These are phyloP conservation scores for Baryphthengus martii DNA, from an alignment of 2,113 vertebrate genomes.

Conservation along the genomic window DNA sequence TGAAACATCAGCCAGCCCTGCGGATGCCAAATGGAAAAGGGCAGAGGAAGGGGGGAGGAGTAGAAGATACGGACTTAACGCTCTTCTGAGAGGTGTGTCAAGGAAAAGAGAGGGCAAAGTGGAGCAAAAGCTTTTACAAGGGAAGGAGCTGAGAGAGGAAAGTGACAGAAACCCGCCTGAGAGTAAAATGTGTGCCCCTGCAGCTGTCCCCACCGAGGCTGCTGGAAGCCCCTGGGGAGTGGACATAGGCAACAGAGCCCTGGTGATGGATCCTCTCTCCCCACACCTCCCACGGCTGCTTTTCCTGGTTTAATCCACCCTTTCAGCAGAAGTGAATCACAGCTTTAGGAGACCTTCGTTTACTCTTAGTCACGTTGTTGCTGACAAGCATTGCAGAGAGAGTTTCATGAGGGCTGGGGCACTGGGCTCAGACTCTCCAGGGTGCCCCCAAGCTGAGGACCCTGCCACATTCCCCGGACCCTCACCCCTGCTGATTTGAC, in stretches of 20 bases:
- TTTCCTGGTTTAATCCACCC: background rate
- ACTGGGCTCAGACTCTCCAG: background rate
- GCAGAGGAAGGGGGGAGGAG: background rate
- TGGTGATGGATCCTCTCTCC: background rate
- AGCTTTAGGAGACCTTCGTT: background rate
- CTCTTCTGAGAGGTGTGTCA: background rate
- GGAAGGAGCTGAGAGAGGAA: background rate
- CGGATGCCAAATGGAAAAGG: background rate
- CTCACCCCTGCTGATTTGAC: no score
- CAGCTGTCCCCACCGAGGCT: fast-evolving
- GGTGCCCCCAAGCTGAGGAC: fast-evolving
- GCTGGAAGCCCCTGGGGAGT: background rate
- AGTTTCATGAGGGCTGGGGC: background rate
- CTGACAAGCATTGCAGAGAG: background rate
- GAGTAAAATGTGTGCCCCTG: no score
- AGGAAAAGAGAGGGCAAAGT: background rate
- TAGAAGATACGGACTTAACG: background rate
- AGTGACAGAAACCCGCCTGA: background rate
- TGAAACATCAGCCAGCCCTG: background rate
- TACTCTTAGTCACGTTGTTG: no score
- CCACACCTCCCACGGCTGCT: no score
- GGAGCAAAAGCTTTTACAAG: background rate
- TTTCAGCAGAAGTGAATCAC: background rate
- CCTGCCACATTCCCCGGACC: no score
- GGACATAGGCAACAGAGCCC: fast-evolving